These are phyloP conservation scores for Cenopis cana DNA, from an alignment of 2,888 invertebrate genomes.

Conservation along the genomic window DNA sequence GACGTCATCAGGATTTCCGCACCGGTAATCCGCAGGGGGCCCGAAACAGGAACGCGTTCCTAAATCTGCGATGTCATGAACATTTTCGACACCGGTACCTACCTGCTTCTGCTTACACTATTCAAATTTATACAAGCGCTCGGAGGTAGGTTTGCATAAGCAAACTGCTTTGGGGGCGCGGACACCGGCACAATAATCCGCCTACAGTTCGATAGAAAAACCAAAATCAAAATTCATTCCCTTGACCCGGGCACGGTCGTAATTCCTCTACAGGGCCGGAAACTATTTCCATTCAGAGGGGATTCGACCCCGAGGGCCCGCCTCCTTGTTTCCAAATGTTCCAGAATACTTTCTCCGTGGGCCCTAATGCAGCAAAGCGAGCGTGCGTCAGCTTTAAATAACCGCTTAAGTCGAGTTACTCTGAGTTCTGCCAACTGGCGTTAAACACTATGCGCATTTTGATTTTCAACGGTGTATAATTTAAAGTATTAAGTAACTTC, in stretches of 20 bases:
- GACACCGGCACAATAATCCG: slow-evolving; percentile 67
- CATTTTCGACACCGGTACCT: slow-evolving; percentile 47
- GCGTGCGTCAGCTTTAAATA: slow-evolving; percentile 32
- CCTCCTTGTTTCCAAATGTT: slow-evolving; percentile 62
- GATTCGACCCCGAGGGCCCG: slow-evolving; percentile 65
- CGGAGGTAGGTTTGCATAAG: slow-evolving; percentile 67
- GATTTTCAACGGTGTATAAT: background rate
- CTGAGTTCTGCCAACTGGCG: slow-evolving; percentile 53
- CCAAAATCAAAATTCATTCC: slow-evolving; percentile 81
- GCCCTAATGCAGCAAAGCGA: slow-evolving; percentile 42
- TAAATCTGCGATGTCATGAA: slow-evolving; percentile 45
- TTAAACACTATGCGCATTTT: slow-evolving; percentile 47
- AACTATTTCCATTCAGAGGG: slow-evolving; percentile 80
- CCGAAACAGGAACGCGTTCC: slow-evolving; percentile 28
- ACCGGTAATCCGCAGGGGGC: slow-evolving; percentile 38
- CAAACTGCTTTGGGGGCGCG: slow-evolving; percentile 57
- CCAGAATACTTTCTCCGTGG: slow-evolving; percentile 62
- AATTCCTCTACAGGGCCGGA: slow-evolving; percentile 69
- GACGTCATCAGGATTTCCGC: slow-evolving; percentile 45
- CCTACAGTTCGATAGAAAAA: slow-evolving; percentile 67
- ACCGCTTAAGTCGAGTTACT: slow-evolving; percentile 26
- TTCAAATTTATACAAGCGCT: slow-evolving; percentile 67
- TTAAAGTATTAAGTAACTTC: background rate
- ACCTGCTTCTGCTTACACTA: slow-evolving; percentile 61
- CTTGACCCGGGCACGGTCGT: slow-evolving; percentile 71